Base-by-base conservation (phyloP, 37 sponge, comb jelly and placozoan species). In the Hormiphora californensis region DNA sequence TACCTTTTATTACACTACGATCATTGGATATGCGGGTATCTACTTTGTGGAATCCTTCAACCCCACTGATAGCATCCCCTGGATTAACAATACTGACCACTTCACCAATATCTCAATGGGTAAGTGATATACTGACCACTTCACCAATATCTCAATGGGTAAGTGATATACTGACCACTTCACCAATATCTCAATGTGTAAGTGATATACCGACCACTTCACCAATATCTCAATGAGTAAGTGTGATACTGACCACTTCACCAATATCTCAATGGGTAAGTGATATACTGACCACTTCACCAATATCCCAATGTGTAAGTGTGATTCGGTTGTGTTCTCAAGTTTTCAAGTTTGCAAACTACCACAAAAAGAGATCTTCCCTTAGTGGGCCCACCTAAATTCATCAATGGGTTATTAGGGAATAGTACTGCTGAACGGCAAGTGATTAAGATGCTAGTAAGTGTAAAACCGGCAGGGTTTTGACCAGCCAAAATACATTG, bases 41-140 rank as follows among this genome's bases (percentile, higher is more conserved):
- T 73, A 73, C 81, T 73, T 73, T 30, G 81, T 27, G 81, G 81
- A 39, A 46, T 73, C 44, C 23, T 73, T 73, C 81, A 43, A 73
- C 23, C n/a, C 35, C 12, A 65, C 68, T 11, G 32, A 15, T 7
- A 36, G 3, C 17, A 73, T 73, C 8, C 43, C 46, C 1, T 73
- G 81, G 81, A 19, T 40, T 22, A 17, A 3, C 7, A 41, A 73
- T 30, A 4, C 41, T n/a, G 81, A 37, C 28, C 35, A 41, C 44
- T 73, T 73, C 23, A 30, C 40, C 25, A 17, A 73, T 11, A 41
- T 73, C n/a, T 32, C 36, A 43, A 73, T 73, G 81, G 59, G 59
- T 57, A 19, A n/a, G 59, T 57, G 11, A n/a, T 57, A n/a, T n/a
- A n/a, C n/a, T n/a, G n/a, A n/a, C n/a, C n/a, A n/a, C n/a, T n/a